Evolutionary conservation across 1,140 invertebrate species (phyloP), one percentile per base, ranked within the genome.

Genomic region (Psix sp.): DNA sequence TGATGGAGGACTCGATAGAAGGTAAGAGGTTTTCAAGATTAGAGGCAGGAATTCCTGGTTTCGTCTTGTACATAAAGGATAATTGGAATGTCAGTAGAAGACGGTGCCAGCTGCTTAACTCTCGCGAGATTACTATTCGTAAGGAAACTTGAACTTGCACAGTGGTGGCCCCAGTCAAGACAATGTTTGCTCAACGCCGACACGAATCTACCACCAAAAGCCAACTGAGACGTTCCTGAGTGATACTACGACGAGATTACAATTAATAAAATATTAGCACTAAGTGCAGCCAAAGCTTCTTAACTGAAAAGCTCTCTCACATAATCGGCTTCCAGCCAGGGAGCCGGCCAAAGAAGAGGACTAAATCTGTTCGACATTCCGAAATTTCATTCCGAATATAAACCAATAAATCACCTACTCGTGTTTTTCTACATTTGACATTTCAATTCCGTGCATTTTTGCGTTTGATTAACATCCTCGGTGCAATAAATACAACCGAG

Each of bases 201-300:
- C n/a, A n/a, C n/a, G n/a, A n/a, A n/a, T n/a, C 20, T 20, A 31
- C 33, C 3, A 39, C 13, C 16, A 17, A 60, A 35, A 17, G 26
- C 40, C 16, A 40, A 54, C 48, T 33, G 35, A 54, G 33, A 40
- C 17, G 20, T 29, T 24, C 38, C 51, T 43, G 13, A 62, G 49
- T 39, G 51, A 62, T 71, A 40, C 21, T 29, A 45, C 65, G 51
- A 57, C 42, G 40, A 66, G 72, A 73, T 76, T 56, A 59, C 62
- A 77, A 76, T 82, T 81, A 81, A 82, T 82, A 78, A 81, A 80
- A 79, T 81, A 82, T 80, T 74, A 77, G 74, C 51, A 54, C 65
- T 73, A 75, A 80, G 77, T 77, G 77, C 75, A 71, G 62, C 63
- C 29, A 77, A 80, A 81, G 79, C 80, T 74, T 49, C 79, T 82